phyloP scores from a whole-genome alignment of 2,888 invertebrate species.

The Pecten maximus region DNA sequence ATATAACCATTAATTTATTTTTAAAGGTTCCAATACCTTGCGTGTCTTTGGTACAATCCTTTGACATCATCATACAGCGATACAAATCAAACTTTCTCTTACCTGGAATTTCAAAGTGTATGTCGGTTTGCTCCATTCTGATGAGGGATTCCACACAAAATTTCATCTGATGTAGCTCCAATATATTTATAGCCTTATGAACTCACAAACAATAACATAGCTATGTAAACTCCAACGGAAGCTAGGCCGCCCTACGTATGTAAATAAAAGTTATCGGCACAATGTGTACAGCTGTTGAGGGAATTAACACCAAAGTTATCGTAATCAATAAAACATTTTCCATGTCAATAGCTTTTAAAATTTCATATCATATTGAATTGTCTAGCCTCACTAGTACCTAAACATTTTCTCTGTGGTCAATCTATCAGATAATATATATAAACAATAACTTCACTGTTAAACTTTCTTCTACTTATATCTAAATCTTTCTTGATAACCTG shows the following conservation, averaged over 20 bases:
- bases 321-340: slow-evolving; percentile 15
- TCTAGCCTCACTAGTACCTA: neutral
- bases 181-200: neutral
- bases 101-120: neutral
- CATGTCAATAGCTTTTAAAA: slow-evolving; percentile 9
- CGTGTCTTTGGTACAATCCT: no score
- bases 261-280: neutral
- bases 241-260: neutral
- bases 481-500: no score
- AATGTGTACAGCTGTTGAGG: neutral
- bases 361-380: neutral
- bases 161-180: neutral
- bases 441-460: neutral
- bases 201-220: neutral
- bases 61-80: no score
- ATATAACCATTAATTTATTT: no score
- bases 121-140: neutral
- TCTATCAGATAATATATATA: neutral
- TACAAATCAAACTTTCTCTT: neutral
- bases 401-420: neutral
- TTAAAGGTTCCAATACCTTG: no score
- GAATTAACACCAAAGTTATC: neutral
- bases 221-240: neutral
- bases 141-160: neutral
- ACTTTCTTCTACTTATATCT: neutral